These are phyloP conservation scores for Pectinophora gossypiella DNA, from an alignment of 1,140 invertebrate species.

Conservation along the genomic window DNA sequence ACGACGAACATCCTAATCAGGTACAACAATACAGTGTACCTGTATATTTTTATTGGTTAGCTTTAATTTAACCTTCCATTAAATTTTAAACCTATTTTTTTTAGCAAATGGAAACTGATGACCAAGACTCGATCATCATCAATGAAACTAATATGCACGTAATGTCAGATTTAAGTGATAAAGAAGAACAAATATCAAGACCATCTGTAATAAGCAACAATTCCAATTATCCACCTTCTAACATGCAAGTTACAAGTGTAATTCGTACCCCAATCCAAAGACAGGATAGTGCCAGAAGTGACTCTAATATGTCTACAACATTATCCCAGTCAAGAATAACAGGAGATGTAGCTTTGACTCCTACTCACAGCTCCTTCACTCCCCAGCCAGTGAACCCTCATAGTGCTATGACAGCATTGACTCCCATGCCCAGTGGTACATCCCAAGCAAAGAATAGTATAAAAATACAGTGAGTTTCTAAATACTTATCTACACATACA, in stretches of 20 bases:
- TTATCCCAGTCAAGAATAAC: slow-evolving; percentile 23
- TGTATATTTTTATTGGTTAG: not conserved
- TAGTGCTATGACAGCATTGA: slow-evolving; percentile 54
- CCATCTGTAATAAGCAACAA: not conserved
- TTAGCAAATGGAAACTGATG: not conserved
- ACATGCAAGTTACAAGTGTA: not conserved
- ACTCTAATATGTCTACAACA: not conserved
- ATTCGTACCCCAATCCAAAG: not conserved
- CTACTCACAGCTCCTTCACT: slow-evolving; percentile 49
- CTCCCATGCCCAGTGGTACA: slow-evolving; percentile 65
- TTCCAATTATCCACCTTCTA: not conserved
- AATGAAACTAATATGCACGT: not conserved
- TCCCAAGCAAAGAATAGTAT: slow-evolving; percentile 69
- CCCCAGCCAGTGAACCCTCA: slow-evolving; percentile 62
- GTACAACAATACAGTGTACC: not conserved
- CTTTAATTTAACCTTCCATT: not conserved
- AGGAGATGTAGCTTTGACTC: slow-evolving; percentile 55
- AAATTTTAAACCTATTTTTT: not conserved
- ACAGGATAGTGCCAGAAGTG: not conserved
- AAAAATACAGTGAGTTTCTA: slow-evolving; percentile 73
- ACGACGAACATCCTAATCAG: not conserved
- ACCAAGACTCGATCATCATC: not conserved
- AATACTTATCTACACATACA: too few species aligned
- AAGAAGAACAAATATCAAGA: not conserved
- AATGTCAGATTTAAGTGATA: not conserved